Conservation (phyloP, 2,888 invertebrate genomes). For the Alloplasta piceator region DNA sequence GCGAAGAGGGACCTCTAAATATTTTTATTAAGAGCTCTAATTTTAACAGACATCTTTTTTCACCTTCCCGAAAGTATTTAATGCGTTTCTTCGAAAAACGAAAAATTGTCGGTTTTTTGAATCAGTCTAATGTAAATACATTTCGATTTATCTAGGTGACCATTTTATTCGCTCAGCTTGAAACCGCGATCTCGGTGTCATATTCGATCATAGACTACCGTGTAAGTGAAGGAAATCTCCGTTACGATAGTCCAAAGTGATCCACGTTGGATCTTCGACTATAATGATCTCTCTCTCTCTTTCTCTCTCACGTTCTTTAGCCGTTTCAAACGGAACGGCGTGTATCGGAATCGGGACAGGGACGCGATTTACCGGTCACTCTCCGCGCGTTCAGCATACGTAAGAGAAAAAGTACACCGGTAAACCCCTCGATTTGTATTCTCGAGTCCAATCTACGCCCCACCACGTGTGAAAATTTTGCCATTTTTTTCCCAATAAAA, state of each 20-base stretch:
- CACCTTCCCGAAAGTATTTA: no score
- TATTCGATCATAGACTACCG: conserved; percentile 35
- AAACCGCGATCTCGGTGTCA: conserved; percentile 16
- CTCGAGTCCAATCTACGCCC: neutral
- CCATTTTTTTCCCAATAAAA: no score
- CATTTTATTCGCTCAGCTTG: neutral
- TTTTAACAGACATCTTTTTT: no score
- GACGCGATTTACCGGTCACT: conserved; percentile 55
- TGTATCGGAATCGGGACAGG: conserved; percentile 59
- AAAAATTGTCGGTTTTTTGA: no score
- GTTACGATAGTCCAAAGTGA: conserved; percentile 15
- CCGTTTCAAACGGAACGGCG: conserved; percentile 44
- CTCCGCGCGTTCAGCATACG: conserved; percentile 35
- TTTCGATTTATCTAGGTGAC: neutral
- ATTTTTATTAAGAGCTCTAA: no score
- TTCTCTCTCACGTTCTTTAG: conserved; percentile 49
- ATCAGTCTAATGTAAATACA: no score
- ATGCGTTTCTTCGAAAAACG: no score
- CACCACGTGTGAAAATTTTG: no score
- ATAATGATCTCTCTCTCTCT: conserved; percentile 59
- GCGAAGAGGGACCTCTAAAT: no score
- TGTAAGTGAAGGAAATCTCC: conserved; percentile 47
- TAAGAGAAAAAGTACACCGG: conserved; percentile 48
- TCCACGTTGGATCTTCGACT: conserved; percentile 56
- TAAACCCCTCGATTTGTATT: conserved; percentile 14